Base-by-base conservation (phyloP, 2,113 vertebrate species). In the Cynoglossus semilaevis region DNA sequence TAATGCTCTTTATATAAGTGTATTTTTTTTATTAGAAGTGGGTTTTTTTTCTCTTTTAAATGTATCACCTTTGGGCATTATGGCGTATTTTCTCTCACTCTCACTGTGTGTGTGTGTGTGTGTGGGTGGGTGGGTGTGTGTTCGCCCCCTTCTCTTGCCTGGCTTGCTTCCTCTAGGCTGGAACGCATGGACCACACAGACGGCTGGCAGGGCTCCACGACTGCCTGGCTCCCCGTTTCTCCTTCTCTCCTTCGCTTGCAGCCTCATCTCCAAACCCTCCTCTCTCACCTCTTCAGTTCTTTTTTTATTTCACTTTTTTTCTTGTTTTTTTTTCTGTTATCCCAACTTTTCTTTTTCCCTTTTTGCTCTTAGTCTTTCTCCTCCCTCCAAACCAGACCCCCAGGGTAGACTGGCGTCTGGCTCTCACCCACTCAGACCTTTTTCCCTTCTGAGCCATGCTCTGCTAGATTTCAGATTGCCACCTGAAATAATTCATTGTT, bases 161-260 rank as follows among this genome's bases (percentile, higher is more conserved):
- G 89, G 86, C 85, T 85, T 83, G 82, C 81, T 86, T 88, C 83
- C 87, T 90, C 78, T 82, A 68, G 82, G 84, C 85, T 88, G 85
- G 89, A 89, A 90, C 80, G 83, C 80, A 80, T 77, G 85, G 91
- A 92, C 90, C 91, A 91, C 90, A 91, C 90, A 91, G 89, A 88
- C 75, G 85, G 75, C 89, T 92, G 91, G 90, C 90, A 87, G 73
- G 13, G 55, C 82, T 90, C 89, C 90, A 92, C 82, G 63, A 76
- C 84, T 81, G 84, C 85, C 80, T 83, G 86, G 87, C 85, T 88
- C 84, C 80, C 75, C 59, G 72, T 76, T 72, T 70, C 71, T 77
- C 68, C 62, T 52, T 68, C 59, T 58, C 70, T 74, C 67, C 53
- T 67, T 66, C 45, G 22, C 72, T 78, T 34, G 9, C 72, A 48